Conservation (phyloP, 2,797 vertebrate genomes). For the Agapornis canus region DNA sequence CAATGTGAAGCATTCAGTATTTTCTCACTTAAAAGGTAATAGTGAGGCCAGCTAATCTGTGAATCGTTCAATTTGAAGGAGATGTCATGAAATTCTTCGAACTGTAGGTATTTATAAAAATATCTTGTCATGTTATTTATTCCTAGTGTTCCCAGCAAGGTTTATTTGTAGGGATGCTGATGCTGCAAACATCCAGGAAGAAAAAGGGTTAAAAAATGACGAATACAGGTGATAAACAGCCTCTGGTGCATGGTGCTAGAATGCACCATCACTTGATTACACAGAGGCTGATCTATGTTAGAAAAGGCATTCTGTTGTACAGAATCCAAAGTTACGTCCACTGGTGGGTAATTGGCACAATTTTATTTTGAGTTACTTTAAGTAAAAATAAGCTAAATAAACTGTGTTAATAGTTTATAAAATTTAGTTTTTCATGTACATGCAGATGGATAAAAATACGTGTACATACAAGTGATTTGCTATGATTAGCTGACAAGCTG, state of each 20-base stretch:
- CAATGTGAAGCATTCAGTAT: background rate
- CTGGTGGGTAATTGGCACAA: background rate
- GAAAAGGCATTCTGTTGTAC: background rate
- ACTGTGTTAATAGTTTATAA: background rate
- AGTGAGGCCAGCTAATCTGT: background rate
- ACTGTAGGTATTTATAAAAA: background rate
- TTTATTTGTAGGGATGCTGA: background rate
- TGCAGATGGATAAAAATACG: background rate
- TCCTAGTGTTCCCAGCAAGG: background rate
- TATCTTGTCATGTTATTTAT: background rate
- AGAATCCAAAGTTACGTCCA: background rate
- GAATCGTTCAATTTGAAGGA: background rate
- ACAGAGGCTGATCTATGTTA: background rate
- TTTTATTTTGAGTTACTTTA: background rate
- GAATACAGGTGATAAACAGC: background rate
- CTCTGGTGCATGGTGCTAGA: background rate
- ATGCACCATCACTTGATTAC: background rate
- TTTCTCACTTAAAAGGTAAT: background rate
- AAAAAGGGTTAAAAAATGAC: background rate
- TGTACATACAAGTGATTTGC: background rate
- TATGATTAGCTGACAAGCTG: constrained; percentile 53
- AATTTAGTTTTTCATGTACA: background rate
- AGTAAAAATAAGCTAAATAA: background rate
- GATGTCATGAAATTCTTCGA: background rate
- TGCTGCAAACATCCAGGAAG: background rate